Evolutionary conservation across 2,888 invertebrate genomes (phyloP), one percentile per base, ranked within the genome.

Genomic region (Cinara cedri): DNA sequence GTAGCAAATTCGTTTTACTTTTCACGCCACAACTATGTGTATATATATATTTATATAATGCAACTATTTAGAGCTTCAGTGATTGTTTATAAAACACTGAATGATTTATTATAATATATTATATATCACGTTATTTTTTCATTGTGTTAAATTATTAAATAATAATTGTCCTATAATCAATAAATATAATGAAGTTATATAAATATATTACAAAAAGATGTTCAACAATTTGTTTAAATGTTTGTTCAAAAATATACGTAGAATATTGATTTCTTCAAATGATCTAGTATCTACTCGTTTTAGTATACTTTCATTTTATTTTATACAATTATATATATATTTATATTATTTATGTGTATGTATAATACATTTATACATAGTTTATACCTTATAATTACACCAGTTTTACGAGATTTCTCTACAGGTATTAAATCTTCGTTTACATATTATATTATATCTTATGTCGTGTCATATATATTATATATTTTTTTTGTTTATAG

Each of bases 401-500:
- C 19, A 72, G 62, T 44, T 74, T 51, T 63, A 8, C n/a, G 2
- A 72, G 49, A 62, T 72, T 51, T 62, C 62, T 34, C 34, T 24
- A 9, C 13, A 13, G 24, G 63, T 54, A 11, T 51, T 13, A 54
- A 44, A 51, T 51, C 14, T 26, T 8, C 19, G 19, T 34, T 14
- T 42, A 42, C 10, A 60, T 14, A 42, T 34, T 10, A 26, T 8
- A 51, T n/a, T n/a, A 71, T 24, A 14, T 57, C 19, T 82, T 63
- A 81, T 72, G 4, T 34, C 16, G 16, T 49, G 16, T 44, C 34
- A 49, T 81, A 76, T 82, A 83, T 84, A n/a, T n/a, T n/a, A n/a
- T n/a, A n/a, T n/a, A n/a, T 83, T 82, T 81, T 88, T 87, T 0
- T 90, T 83, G 82, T 81, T 88, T 87, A 0, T 90, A 96, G 96